Percentiles rank a stretch among this genome's conserved stretches.
These are phyloP conservation scores for Deroplatys truncata DNA, from an alignment of 2,888 invertebrate species.

Conservation along the genomic window DNA sequence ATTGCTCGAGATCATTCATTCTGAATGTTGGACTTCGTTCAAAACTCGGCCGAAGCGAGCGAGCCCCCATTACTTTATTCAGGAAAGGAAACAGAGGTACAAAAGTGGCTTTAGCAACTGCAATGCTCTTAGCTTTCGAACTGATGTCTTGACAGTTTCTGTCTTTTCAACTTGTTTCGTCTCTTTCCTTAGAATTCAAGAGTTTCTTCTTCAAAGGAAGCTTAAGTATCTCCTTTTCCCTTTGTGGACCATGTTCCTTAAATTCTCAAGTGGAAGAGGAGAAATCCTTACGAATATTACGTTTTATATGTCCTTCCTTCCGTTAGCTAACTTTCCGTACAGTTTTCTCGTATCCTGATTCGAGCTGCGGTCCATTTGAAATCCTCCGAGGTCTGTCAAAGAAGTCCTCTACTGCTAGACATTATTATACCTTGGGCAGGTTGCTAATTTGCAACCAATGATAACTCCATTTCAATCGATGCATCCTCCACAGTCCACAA, in stretches of 20 bases:
- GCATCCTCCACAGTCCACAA: too few relatives aligned
- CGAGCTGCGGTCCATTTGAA: not conserved
- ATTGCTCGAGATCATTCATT: not conserved
- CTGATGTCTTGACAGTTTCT: not conserved
- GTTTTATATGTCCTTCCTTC: not conserved
- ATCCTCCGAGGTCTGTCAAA: not conserved
- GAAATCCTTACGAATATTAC: not conserved
- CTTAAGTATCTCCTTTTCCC: not conserved
- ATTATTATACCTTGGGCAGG: too few relatives aligned
- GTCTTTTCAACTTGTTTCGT: not conserved
- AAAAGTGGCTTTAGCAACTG: too few relatives aligned
- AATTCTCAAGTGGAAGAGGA: not conserved
- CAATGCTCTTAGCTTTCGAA: not conserved
- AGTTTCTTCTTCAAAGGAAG: not conserved
- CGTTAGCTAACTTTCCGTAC: not conserved
- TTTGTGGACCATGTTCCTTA: not conserved
- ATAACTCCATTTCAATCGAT: too few relatives aligned
- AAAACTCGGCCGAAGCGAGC: not conserved
- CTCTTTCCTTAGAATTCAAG: not conserved
- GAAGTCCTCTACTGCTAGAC: not conserved
- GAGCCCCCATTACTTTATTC: not conserved
- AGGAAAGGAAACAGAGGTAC: not conserved
- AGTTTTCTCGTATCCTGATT: not conserved
- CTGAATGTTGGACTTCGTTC: not conserved
- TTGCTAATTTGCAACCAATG: too few relatives aligned